Conservation (phyloP, 2,797 vertebrate genomes). For the Bovichtus diacanthus region DNA sequence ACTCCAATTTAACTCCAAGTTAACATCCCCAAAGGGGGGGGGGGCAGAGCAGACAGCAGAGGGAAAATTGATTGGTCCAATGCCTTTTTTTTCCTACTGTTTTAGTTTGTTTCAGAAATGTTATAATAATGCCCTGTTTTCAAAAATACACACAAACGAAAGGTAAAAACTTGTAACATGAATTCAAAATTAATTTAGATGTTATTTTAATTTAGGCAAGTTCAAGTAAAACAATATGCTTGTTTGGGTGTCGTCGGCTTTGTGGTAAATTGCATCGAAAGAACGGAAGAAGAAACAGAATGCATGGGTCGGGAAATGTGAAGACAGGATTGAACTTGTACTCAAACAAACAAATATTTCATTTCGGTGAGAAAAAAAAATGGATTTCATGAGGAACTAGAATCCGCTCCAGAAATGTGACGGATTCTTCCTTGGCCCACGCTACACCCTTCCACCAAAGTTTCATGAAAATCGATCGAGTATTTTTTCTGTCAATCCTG, state of each 20-base stretch:
- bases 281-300: neutral
- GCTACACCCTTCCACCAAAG: too few relatives aligned
- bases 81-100: neutral
- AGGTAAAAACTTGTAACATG: neutral
- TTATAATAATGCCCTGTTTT: neutral
- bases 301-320: neutral
- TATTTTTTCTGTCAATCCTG: too few relatives aligned
- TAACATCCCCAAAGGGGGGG: neutral
- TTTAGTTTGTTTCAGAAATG: neutral
- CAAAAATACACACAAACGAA: neutral
- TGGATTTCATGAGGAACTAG: neutral
- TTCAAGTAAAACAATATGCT: neutral
- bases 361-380: neutral
- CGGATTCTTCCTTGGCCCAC: too few relatives aligned
- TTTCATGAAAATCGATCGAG: too few relatives aligned
- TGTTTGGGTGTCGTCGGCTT: neutral
- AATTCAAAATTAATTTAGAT: neutral
- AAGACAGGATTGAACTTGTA: neutral
- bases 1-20: too few relatives aligned
- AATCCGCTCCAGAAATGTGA: too few relatives aligned
- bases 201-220: too few relatives aligned
- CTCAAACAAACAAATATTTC: neutral
- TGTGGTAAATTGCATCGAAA: neutral
- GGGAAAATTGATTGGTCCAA: neutral
- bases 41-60: neutral